Conservation (phyloP, 2,113 vertebrate species). For the Tichodroma muraria region DNA sequence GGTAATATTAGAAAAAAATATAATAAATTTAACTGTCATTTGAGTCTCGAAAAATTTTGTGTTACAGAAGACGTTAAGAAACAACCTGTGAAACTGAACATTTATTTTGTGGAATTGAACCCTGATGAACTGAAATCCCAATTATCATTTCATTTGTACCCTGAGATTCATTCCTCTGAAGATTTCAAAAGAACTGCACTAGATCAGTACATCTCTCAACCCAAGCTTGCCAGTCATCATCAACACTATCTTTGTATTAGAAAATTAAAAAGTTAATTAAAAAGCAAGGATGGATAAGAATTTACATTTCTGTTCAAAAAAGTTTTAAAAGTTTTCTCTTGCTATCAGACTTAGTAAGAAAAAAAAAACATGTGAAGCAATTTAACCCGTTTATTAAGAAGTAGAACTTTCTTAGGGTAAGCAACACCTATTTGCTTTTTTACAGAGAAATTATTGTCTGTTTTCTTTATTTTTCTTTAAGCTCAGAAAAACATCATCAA, state of each 20-base stretch:
- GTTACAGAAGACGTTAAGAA: conserved; percentile 41
- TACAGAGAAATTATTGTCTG: background rate
- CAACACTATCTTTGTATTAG: conserved; percentile 66
- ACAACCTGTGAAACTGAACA: conserved; percentile 39
- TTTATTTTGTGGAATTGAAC: conserved; percentile 59
- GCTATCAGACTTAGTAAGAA: background rate
- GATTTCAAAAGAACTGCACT: conserved; percentile 63
- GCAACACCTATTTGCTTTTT: background rate
- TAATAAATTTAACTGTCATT: background rate
- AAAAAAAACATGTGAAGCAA: background rate
- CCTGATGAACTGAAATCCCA: conserved; percentile 55
- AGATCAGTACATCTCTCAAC: conserved; percentile 60
- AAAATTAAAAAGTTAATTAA: conserved; percentile 73
- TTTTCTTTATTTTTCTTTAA: background rate
- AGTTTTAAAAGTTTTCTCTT: conserved; percentile 54
- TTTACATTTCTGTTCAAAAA: conserved; percentile 69
- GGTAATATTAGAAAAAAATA: background rate
- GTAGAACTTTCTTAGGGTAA: background rate
- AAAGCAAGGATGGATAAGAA: conserved; percentile 57
- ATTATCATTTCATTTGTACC: conserved; percentile 68
- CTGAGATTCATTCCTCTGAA: conserved; percentile 60
- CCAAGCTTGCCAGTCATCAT: conserved; percentile 64
- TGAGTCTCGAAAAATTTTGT: background rate
- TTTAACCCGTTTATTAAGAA: conserved; percentile 17
- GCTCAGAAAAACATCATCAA: background rate